Conservation (phyloP, 2,113 vertebrate genomes). For the Haemorhous mexicanus region DNA sequence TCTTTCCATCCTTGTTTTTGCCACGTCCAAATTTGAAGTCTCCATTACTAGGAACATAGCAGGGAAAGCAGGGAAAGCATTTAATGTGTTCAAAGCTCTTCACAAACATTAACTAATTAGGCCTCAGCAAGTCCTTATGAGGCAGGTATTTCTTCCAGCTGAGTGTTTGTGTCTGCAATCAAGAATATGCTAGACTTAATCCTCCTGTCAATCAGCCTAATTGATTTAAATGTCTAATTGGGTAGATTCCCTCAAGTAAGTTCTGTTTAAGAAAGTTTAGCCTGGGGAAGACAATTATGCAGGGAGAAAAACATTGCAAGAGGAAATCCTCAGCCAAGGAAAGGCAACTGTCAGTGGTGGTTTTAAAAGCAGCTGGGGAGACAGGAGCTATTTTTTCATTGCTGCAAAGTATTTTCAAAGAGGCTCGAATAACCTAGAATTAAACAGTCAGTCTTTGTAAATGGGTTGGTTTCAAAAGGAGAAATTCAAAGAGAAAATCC, state of each 20-base stretch:
- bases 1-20: neutral
- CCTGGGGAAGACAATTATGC: neutral
- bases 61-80: neutral
- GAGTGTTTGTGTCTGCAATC: conserved; percentile 33
- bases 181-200: neutral
- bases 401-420: neutral
- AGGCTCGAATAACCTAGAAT: neutral
- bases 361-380: neutral
- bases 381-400: neutral
- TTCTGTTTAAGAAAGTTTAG: neutral
- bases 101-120: neutral
- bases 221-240: conserved; percentile 1
- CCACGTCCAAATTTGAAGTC: neutral
- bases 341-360: neutral
- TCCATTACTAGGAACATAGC: accelerated
- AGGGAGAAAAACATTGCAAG: neutral
- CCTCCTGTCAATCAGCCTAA: conserved; percentile 17
- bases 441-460: neutral
- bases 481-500: neutral
- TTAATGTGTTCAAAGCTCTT: neutral
- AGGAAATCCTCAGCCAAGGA: neutral
- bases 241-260: neutral
- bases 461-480: neutral
- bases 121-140: neutral
- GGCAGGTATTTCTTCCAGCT: conserved; percentile 22